Percentiles rank a stretch among this genome's conserved stretches.
Conservation (phyloP, 2,797 vertebrate genomes). For the Diceros bicornis region DNA sequence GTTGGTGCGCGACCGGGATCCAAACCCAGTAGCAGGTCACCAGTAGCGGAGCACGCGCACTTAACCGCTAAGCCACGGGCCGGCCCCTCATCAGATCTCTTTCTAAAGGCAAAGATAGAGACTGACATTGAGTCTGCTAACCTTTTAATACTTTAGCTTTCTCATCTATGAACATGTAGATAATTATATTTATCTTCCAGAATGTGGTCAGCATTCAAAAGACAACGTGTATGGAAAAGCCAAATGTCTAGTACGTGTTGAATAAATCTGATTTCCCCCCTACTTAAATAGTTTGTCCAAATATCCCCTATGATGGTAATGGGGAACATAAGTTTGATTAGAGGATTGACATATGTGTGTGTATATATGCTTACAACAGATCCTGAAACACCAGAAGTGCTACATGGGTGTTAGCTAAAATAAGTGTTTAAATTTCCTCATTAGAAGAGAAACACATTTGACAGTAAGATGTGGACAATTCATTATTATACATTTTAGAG, state of each 20-base stretch:
- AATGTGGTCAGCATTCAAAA: neutral
- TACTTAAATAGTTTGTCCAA: neutral
- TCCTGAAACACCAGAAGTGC: neutral
- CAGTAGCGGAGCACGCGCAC: no score
- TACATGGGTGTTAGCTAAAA: neutral
- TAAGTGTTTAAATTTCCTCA: neutral
- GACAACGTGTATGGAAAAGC: neutral
- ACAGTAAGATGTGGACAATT: neutral
- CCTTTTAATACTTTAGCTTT: neutral
- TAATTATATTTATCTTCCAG: slow-evolving; percentile 20
- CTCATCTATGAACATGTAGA: neutral
- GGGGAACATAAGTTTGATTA: neutral
- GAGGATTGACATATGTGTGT: neutral
- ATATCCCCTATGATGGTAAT: neutral
- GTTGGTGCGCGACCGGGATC: no score
- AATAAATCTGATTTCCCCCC: neutral
- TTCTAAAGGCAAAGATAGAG: neutral
- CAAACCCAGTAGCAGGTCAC: no score
- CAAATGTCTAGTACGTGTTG: neutral
- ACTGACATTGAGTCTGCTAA: neutral
- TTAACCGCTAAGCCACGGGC: no score
- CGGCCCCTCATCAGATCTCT: neutral
- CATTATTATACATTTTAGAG: slow-evolving; percentile 39
- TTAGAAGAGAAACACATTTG: slow-evolving; percentile 21
- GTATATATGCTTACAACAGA: neutral